Base-by-base conservation (phyloP, 2,888 invertebrate genomes). In the Stegana nigrithorax region DNA sequence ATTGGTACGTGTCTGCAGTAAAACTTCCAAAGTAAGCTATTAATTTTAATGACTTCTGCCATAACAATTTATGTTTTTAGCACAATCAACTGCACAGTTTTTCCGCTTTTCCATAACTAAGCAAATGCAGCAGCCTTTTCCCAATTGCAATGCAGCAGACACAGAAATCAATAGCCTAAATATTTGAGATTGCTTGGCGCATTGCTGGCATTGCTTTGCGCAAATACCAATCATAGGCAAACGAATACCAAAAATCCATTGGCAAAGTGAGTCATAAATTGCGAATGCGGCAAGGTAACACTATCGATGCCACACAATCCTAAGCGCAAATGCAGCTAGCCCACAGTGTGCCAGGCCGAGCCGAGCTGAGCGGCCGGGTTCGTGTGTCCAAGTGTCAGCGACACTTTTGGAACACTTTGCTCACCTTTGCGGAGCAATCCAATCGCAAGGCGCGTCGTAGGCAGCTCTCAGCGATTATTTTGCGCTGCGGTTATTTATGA, bases 401-500 rank as follows among this genome's bases (percentile, higher is more conserved):
- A 61, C 56, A 61, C 27, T 55, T 44, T 61, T 61, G 47, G 25
- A 56, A 56, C 26, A 62, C 62, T 62, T 57, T 39, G 62, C 23
- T 50, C 62, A 50, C 57, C 50, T 60, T 45, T 27, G 8, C 17
- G 47, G 21, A 12, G 47, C 23, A 47, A 12, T 47, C 25, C 23
- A 10, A 14, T n/a, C 25, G 21, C 12, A 10, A 47, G 47, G 25
- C 47, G n/a, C n/a, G n/a, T n/a, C n/a, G n/a, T n/a, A n/a, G n/a
- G n/a, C 1, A 39, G 32, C 32, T 32, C 26, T 62, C 29, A 25
- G 45, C 39, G 57, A 44, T 39, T 47, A 51, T 44, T 57, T 60
- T 36, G 44, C 60, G 36, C 32, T 19, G 64, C 66, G 68, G 76
- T 81, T 74, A 81, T 79, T 81, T 81, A 79, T 81, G 76, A 75